A percentile compares a stretch with the other conserved stretches of the same genome.
phyloP scores from a whole-genome alignment of 2,797 vertebrate genomes.

The Schizothorax lantsangensis region DNA sequence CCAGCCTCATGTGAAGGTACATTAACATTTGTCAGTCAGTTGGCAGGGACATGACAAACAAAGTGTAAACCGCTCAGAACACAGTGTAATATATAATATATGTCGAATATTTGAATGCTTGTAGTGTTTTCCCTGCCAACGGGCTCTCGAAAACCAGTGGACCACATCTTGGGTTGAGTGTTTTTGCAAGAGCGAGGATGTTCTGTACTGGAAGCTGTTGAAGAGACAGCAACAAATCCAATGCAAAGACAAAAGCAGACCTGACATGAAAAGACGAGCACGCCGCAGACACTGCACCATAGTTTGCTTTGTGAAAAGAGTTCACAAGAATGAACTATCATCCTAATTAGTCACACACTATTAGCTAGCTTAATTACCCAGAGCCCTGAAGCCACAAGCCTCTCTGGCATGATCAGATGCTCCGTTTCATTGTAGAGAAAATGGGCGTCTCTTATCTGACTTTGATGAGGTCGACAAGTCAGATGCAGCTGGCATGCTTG shows the following conservation, averaged over 20 bases:
- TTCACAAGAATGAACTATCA: constrained; percentile 50
- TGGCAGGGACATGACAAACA: constrained; percentile 25
- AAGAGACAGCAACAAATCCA: constrained; percentile 27
- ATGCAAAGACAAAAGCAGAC: constrained; percentile 9
- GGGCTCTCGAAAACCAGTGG: background rate
- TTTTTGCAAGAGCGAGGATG: background rate
- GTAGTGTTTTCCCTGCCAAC: background rate
- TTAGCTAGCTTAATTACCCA: constrained; percentile 61
- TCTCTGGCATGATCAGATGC: constrained; percentile 25
- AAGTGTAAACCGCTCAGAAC: constrained; percentile 2
- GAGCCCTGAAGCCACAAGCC: constrained; percentile 33
- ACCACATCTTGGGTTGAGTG: background rate
- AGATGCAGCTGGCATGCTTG: background rate
- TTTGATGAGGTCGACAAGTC: constrained; percentile 30
- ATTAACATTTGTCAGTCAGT: constrained; percentile 14
- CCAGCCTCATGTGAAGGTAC: constrained; percentile 15
- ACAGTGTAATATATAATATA: background rate
- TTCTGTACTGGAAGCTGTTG: background rate
- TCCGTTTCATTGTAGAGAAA: background rate
- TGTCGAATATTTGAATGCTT: background rate
- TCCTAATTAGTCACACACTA: constrained; percentile 58
- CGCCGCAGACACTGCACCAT: background rate
- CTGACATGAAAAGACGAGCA: constrained; percentile 20
- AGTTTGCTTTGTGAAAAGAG: constrained; percentile 39
- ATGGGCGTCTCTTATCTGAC: constrained; percentile 7